Percentiles rank a stretch among this genome's conserved stretches.
phyloP scores from a whole-genome alignment of 2,888 invertebrate species.

The Aspidapion aeneum region DNA sequence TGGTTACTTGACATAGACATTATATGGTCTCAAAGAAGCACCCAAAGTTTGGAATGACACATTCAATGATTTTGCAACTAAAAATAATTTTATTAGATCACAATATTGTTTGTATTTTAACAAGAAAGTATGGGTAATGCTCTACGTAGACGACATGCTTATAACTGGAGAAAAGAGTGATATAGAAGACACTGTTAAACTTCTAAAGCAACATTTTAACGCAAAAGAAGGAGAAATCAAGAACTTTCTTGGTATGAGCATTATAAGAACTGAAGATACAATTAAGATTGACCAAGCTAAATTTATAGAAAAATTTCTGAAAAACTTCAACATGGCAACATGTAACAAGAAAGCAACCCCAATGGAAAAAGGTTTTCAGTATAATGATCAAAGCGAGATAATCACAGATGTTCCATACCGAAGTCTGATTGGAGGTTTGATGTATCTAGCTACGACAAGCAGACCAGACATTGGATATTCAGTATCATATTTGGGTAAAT shows the following conservation, averaged over 20 bases:
- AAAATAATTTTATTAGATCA: slow-evolving; percentile 18
- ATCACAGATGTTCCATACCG: slow-evolving; percentile 12
- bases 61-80: slow-evolving; percentile 20
- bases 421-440: slow-evolving; percentile 26
- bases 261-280: slow-evolving; percentile 16
- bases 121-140: slow-evolving; percentile 17
- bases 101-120: slow-evolving; percentile 16
- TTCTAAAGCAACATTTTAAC: no score
- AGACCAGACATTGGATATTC: slow-evolving; percentile 25
- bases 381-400: slow-evolving; percentile 6
- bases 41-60: slow-evolving; percentile 25
- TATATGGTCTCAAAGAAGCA: slow-evolving; percentile 22
- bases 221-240: no score
- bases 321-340: slow-evolving; percentile 19
- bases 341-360: slow-evolving; percentile 17
- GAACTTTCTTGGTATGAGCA: no score
- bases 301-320: slow-evolving; percentile 21
- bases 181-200: no score
- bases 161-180: no score
- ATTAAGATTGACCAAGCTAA: slow-evolving; percentile 18
- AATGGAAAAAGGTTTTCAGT: slow-evolving; percentile 23
- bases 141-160: slow-evolving; percentile 28
- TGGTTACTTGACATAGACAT: no score
- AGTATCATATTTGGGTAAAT: slow-evolving; percentile 25
- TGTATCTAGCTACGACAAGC: no score